Conservation (phyloP, 2,888 invertebrate genomes). For the Diloba caeruleocephala region DNA sequence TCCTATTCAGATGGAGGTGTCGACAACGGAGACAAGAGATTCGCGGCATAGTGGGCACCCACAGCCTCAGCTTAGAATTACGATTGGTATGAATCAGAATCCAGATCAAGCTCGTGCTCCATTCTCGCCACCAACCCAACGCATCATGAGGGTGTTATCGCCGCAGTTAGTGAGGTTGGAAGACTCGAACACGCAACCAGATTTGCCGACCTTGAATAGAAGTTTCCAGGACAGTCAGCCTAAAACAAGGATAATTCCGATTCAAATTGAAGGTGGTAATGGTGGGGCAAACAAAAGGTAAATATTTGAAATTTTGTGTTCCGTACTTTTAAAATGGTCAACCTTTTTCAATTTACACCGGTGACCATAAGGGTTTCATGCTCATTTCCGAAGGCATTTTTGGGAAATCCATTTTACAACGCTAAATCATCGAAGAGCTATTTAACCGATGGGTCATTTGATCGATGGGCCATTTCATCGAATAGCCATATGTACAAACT, state of each 20-base stretch:
- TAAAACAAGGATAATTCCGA: conserved; percentile 90
- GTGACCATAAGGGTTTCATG: too few relatives aligned
- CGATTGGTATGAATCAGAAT: conserved; percentile 81
- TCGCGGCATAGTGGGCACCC: conserved; percentile 68
- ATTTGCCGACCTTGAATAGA: conserved; percentile 78
- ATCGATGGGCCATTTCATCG: too few relatives aligned
- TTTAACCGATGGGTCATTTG: too few relatives aligned
- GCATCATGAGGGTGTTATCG: conserved; percentile 85
- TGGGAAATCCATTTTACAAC: too few relatives aligned
- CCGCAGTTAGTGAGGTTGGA: conserved; percentile 87
- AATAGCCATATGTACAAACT: too few relatives aligned
- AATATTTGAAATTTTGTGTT: conserved; percentile 14
- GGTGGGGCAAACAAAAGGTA: conserved; percentile 82
- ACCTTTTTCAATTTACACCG: background rate
- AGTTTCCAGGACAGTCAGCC: conserved; percentile 78
- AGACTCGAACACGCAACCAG: conserved; percentile 73
- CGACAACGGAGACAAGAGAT: conserved; percentile 74
- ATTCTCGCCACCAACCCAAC: conserved; percentile 85
- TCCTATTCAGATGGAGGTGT: conserved; percentile 91
- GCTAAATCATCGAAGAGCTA: too few relatives aligned
- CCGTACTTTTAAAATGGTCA: background rate
- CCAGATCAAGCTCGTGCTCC: conserved; percentile 65
- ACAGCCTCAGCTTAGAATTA: conserved; percentile 83
- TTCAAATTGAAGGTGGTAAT: conserved; percentile 88
- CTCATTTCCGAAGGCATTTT: too few relatives aligned